Evolutionary conservation across 2,797 vertebrate species (phyloP).

Genomic region (Micrastur ruficollis): DNA sequence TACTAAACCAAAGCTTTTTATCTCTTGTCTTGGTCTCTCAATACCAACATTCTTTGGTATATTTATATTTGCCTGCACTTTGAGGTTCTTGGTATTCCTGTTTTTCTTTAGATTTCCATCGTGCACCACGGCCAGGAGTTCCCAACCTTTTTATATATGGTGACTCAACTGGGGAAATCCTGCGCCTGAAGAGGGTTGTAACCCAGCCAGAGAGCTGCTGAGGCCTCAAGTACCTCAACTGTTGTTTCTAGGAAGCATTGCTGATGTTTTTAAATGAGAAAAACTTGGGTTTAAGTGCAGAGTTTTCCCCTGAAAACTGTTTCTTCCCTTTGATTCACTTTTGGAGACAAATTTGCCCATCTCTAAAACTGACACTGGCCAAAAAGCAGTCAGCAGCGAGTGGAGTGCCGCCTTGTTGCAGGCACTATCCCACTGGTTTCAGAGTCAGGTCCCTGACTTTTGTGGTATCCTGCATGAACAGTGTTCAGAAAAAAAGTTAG

Average conservation of each 20-base stretch:
- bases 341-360: neutral
- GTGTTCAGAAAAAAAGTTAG: neutral
- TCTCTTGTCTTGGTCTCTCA: neutral
- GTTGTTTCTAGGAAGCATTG: neutral
- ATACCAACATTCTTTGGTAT: neutral
- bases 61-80: neutral
- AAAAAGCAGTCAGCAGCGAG: neutral
- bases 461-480: neutral
- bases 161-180: conserved; percentile 26
- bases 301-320: neutral
- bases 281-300: neutral
- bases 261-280: neutral
- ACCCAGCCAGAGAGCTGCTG: neutral
- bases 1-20: neutral
- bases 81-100: neutral
- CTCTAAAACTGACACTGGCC: neutral
- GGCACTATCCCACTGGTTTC: neutral
- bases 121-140: neutral
- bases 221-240: neutral
- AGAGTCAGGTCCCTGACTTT: neutral
- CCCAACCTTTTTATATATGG: neutral
- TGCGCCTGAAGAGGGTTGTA: neutral
- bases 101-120: neutral
- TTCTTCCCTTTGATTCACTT: neutral
- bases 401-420: neutral